Conservation (phyloP, 2,113 vertebrate species). For the Ancistrus triradiatus region DNA sequence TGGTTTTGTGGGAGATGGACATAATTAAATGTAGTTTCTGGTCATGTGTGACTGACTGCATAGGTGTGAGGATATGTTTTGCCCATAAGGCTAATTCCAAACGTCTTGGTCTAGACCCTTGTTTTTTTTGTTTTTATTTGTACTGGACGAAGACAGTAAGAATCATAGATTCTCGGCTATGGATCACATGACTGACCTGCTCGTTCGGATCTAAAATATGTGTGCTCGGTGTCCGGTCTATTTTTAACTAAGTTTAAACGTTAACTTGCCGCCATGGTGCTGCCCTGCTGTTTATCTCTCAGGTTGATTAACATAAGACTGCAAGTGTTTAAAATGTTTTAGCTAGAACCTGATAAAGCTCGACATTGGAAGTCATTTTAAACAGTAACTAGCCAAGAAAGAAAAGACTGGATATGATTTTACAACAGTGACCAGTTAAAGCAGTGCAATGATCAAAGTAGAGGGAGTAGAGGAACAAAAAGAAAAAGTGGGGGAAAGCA, state of each 20-base stretch:
- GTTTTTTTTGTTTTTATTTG: background rate
- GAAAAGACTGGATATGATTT: constrained; percentile 26
- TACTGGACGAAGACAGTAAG: background rate
- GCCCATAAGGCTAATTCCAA: too few relatives aligned
- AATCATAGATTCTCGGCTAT: constrained; percentile 15
- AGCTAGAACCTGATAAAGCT: background rate
- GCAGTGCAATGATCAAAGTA: constrained; percentile 42
- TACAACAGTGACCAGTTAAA: constrained; percentile 38
- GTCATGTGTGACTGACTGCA: too few relatives aligned
- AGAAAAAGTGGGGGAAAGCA: constrained; percentile 49
- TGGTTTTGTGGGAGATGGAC: too few relatives aligned
- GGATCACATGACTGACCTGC: constrained; percentile 44
- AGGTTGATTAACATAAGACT: background rate
- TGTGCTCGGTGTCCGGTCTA: constrained; percentile 38
- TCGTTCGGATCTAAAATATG: constrained; percentile 50
- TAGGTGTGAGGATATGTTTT: too few relatives aligned
- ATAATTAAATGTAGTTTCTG: too few relatives aligned
- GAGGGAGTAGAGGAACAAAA: constrained; percentile 49
- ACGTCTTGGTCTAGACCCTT: background rate
- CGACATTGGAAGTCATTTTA: constrained; percentile 38
- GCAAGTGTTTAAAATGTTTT: background rate
- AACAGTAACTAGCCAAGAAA: constrained; percentile 40
- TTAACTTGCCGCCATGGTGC: constrained; percentile 24
- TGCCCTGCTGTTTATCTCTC: constrained; percentile 7
- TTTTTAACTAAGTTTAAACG: constrained; percentile 45